These are phyloP conservation scores for Zosterops pallidus DNA, from an alignment of 2,113 vertebrate genomes.

Conservation along the genomic window DNA sequence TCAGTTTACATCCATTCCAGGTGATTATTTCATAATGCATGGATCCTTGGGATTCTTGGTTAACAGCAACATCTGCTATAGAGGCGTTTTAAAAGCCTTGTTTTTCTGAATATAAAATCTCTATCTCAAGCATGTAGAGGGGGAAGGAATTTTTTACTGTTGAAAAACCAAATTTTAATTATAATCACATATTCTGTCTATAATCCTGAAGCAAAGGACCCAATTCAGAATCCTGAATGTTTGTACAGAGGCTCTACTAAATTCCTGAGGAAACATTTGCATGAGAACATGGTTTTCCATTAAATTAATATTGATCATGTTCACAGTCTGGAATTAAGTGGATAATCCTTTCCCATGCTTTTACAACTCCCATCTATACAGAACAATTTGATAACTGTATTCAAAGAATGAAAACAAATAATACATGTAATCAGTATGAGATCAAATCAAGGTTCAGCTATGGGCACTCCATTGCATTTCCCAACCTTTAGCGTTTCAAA, in stretches of 20 bases:
- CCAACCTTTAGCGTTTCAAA: neutral
- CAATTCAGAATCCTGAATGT: neutral
- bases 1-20: neutral
- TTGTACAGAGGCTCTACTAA: neutral
- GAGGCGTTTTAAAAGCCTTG: neutral
- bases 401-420: neutral
- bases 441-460: neutral
- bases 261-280: neutral
- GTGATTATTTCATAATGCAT: neutral
- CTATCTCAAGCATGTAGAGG: neutral
- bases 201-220: neutral
- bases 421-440: neutral
- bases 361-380: neutral
- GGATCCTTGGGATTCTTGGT: neutral
- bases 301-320: neutral
- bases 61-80: conserved; percentile 32
- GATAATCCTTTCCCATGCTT: neutral
- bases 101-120: conserved; percentile 40
- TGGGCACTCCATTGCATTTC: neutral
- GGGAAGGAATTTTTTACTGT: neutral
- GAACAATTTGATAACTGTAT: neutral
- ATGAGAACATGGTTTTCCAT: neutral
- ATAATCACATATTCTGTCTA: neutral
- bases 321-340: neutral
- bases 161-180: conserved; percentile 22